These are phyloP conservation scores for Bimastos eiseni DNA, from an alignment of 2,888 invertebrate genomes.

Conservation along the genomic window DNA sequence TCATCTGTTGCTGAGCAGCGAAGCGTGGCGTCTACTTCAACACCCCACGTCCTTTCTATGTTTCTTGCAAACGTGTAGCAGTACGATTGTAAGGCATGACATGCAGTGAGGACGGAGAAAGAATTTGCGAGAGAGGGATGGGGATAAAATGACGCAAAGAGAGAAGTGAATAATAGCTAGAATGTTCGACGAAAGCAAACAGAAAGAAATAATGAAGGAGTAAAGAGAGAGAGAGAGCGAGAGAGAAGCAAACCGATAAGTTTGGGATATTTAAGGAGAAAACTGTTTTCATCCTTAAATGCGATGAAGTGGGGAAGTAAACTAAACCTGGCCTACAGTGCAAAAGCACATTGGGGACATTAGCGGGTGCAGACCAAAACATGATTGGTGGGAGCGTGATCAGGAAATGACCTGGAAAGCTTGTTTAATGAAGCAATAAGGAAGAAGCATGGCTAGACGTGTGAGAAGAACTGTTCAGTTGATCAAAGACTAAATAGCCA, in stretches of 20 bases:
- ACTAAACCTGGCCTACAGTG: background rate
- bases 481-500: no score
- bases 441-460: no score
- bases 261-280: background rate
- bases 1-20: background rate
- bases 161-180: background rate
- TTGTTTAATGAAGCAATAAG: no score
- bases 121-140: background rate
- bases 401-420: no score
- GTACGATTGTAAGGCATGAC: background rate
- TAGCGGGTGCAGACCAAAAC: no score
- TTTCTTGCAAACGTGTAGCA: background rate
- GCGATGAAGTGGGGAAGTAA: background rate
- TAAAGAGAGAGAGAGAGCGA: background rate
- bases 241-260: background rate
- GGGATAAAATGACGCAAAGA: background rate
- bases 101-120: background rate
- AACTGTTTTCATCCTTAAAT: background rate
- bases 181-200: background rate
- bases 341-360: no score
- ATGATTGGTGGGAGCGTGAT: no score
- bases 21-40: conserved; percentile 6
- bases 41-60: background rate
- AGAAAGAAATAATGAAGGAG: background rate
- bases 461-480: no score